Conservation (phyloP, 2,797 vertebrate genomes). For the Sebastes trivittatus region DNA sequence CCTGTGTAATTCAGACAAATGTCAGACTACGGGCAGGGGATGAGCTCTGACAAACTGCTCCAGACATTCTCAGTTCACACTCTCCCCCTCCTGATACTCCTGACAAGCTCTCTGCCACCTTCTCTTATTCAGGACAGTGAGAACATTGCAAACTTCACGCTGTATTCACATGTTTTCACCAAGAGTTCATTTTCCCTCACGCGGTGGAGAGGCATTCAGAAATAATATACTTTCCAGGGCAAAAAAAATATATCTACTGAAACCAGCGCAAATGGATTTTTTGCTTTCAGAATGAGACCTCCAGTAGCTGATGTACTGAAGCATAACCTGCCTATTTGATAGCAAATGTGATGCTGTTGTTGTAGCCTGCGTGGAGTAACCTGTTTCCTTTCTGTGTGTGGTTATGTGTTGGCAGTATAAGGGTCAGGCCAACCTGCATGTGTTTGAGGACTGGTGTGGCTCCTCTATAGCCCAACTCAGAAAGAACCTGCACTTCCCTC, state of each 20-base stretch:
- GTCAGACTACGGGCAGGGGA: conserved; percentile 65
- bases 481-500: conserved; percentile 95
- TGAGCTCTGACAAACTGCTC: conserved; percentile 68
- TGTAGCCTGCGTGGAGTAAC: conserved; percentile 2
- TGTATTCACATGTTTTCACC: conserved; percentile 3
- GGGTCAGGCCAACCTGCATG: conserved; percentile 94
- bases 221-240: not conserved
- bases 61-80: conserved; percentile 39
- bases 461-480: conserved; percentile 90
- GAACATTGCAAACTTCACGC: conserved; percentile 16
- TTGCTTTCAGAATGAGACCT: not conserved
- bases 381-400: conserved; percentile 36
- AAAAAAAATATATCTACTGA: not conserved
- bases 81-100: conserved; percentile 1
- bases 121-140: conserved; percentile 25
- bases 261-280: not conserved
- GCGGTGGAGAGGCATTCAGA: not conserved
- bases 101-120: conserved; percentile 33
- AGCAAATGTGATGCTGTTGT: not conserved
- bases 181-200: not conserved
- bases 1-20: conserved; percentile 76
- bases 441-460: conserved; percentile 98
- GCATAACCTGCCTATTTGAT: not conserved
- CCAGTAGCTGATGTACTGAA: not conserved
- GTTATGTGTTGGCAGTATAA: conserved; percentile 86